These are phyloP conservation scores for Etheostoma cragini DNA, from an alignment of 2,113 vertebrate species.

Conservation along the genomic window DNA sequence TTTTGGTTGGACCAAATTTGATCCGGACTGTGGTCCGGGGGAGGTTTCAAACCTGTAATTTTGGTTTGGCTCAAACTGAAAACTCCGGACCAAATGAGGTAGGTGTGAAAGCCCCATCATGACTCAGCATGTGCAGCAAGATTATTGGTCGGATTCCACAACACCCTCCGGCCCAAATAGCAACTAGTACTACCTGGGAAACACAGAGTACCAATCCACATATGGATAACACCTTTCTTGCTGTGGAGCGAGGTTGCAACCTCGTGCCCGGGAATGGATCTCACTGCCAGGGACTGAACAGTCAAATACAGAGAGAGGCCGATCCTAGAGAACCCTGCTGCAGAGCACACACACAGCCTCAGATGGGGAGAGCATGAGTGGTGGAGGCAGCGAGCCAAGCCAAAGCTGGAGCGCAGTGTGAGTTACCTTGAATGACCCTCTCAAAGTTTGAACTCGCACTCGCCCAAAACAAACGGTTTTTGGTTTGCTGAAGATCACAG, in stretches of 20 bases:
- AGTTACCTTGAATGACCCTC: conserved; percentile 54
- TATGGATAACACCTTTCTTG: conserved; percentile 17
- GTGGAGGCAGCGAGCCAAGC: conserved; percentile 40
- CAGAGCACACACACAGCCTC: conserved; percentile 12
- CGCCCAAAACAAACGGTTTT: conserved; percentile 21
- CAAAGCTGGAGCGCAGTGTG: conserved; percentile 39
- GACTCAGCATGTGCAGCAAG: conserved; percentile 1
- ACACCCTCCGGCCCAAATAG: background rate
- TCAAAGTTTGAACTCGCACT: conserved; percentile 40
- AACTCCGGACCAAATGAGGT: too few relatives aligned
- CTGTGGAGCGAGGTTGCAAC: background rate
- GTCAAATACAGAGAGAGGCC: conserved; percentile 6
- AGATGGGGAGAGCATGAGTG: conserved; percentile 41
- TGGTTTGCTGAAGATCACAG: background rate
- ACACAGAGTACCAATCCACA: background rate
- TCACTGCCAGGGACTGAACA: background rate
- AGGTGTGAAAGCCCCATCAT: too few relatives aligned
- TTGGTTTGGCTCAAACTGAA: too few relatives aligned
- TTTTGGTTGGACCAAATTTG: too few relatives aligned
- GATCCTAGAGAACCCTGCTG: conserved; percentile 20
- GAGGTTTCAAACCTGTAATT: too few relatives aligned
- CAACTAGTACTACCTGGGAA: background rate
- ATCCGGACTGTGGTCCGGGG: too few relatives aligned
- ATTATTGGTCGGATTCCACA: conserved; percentile 4
- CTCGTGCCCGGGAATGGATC: background rate